Evolutionary conservation across 1,140 invertebrate genomes (phyloP).

Genomic region (Nasonia giraulti): DNA sequence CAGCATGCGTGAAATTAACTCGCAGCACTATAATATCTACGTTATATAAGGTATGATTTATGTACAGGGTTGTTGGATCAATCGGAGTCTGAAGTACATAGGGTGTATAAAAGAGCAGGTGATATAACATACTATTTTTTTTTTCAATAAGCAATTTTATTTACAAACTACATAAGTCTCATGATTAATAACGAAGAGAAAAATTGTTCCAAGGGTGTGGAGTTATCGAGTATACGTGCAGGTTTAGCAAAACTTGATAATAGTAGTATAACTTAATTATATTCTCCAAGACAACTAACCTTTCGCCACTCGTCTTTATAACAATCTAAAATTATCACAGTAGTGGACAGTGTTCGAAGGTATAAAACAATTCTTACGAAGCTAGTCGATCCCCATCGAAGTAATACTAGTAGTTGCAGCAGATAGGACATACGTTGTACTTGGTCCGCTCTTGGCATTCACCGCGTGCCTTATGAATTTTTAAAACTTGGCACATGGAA

Average conservation of each 20-base stretch:
- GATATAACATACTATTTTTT: constrained; percentile 1
- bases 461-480: constrained; percentile 95
- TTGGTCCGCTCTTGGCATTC: constrained; percentile 95
- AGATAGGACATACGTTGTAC: constrained; percentile 68
- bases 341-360: neutral
- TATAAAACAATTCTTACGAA: too few relatives aligned
- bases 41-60: neutral
- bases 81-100: neutral
- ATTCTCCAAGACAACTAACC: constrained; percentile 36
- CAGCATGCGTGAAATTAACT: constrained; percentile 23
- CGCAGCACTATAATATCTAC: neutral
- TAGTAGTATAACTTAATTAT: constrained; percentile 19
- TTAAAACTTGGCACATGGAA: constrained; percentile 85
- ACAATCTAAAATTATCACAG: neutral
- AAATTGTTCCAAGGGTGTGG: constrained; percentile 10
- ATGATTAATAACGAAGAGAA: constrained; percentile 3
- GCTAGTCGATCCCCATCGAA: too few relatives aligned
- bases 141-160: constrained; percentile 47
- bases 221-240: constrained; percentile 19
- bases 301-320: neutral
- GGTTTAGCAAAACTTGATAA: constrained; percentile 15
- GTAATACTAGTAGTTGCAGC: too few relatives aligned
- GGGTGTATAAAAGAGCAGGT: constrained; percentile 10
- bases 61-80: neutral
- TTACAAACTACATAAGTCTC: constrained; percentile 34